Evolutionary conservation across 1,140 invertebrate genomes (phyloP), one percentile per base, ranked within the genome.

Genomic region (Phocides pigmalion): DNA sequence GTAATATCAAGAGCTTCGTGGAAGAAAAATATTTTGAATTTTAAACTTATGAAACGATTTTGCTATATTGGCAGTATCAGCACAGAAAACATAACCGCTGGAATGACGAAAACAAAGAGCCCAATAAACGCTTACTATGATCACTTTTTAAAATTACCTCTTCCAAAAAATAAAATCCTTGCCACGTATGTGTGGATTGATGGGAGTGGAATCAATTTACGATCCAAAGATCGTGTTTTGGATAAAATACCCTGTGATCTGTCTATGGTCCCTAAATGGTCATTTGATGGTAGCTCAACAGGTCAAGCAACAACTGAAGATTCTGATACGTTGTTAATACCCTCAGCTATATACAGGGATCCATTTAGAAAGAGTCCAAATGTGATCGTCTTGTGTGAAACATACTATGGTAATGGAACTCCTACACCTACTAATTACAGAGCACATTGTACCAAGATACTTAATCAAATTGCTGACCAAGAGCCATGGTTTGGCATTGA

Each of bases 401-500:
- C 89, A 14, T 90, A 81, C 66, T 66, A 84, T 35, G 75, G 78
- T 28, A 82, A 89, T 64, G 87, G 88, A 22, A 79, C 61, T n/a
- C 83, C 85, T 12, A 85, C 84, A 3, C 54, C 66, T 4, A 95
- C 96, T 0, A 99, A 99, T 85, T 93, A 97, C 63, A 94, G 98
- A 59, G 91, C 93, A 62, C 83, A 92, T 0, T 98, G 97, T 81
- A 92, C 95, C 3, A 94, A 97, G 64, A 94, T 95, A 0, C 94
- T 96, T 89, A 94, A 95, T 53, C 92, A 94, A 66, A 95, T 95
- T 0, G 94, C 94, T 25, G 94, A 95, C 28, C 92, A 95, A 44
- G 93, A 97, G 42, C 98, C 98, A 0, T 99, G 98, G 98, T 99
- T 99, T 84, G 98, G 98, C 1, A 98, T 97, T 68, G 94, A 95